Evolutionary conservation across 2,113 vertebrate species (phyloP).

Genomic region (Phylloscopus whistleri): DNA sequence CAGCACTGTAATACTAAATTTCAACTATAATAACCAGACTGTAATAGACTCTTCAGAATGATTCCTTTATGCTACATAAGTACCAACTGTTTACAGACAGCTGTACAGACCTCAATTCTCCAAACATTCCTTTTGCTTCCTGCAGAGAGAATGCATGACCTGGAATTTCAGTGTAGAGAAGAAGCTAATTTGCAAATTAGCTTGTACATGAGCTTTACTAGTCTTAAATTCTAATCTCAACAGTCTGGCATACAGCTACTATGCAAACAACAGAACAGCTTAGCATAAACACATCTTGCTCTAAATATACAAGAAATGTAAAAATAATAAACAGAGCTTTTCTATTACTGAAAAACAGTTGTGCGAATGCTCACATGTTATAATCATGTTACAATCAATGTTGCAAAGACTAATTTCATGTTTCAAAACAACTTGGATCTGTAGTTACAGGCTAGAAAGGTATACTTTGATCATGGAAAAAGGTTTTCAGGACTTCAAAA

Average conservation of each 20-base stretch:
- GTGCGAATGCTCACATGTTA: background rate
- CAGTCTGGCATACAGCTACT: background rate
- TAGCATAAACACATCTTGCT: background rate
- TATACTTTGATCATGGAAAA: background rate
- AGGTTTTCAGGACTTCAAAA: background rate
- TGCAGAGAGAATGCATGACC: background rate
- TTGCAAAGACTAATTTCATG: background rate
- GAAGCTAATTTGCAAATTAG: conserved; percentile 7
- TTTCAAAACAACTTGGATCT: background rate
- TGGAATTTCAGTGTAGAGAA: background rate
- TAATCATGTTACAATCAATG: background rate
- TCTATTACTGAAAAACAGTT: background rate
- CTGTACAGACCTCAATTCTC: background rate
- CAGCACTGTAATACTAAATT: background rate
- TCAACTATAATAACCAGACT: background rate
- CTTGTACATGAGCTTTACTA: conserved; percentile 25
- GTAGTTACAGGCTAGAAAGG: background rate
- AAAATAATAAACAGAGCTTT: background rate
- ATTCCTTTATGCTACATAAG: background rate
- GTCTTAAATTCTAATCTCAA: conserved; percentile 35
- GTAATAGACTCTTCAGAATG: background rate
- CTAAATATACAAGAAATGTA: background rate
- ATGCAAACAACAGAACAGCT: background rate
- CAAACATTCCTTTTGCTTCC: background rate
- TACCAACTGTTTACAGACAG: background rate